A percentile compares a stretch with the other conserved stretches of the same genome.
These are phyloP conservation scores for Trichonephila clavata DNA, from an alignment of 1,140 invertebrate genomes.

Conservation along the genomic window DNA sequence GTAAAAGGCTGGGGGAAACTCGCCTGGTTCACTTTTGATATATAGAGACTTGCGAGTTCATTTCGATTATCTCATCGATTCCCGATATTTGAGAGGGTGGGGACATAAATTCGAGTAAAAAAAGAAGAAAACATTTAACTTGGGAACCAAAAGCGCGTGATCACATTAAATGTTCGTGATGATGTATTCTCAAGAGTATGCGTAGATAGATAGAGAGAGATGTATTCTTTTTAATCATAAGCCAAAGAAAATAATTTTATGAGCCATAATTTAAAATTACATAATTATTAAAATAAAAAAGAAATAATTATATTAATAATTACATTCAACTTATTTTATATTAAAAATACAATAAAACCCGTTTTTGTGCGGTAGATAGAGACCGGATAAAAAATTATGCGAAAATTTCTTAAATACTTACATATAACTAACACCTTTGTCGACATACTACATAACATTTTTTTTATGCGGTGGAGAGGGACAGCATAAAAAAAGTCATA, in stretches of 20 bases:
- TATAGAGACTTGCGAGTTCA: slow-evolving; percentile 10
- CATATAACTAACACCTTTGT: too few relatives aligned
- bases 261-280: too few relatives aligned
- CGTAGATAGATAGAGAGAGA: not conserved
- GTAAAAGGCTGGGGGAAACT: not conserved
- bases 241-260: not conserved
- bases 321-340: too few relatives aligned
- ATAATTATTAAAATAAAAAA: too few relatives aligned
- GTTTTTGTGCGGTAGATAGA: too few relatives aligned
- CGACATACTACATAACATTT: too few relatives aligned
- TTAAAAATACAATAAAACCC: too few relatives aligned
- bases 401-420: too few relatives aligned
- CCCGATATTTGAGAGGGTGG: slow-evolving; percentile 2
- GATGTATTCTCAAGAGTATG: not conserved
- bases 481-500: too few relatives aligned
- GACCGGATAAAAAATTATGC: too few relatives aligned
- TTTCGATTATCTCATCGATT: slow-evolving; percentile 21
- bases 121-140: slow-evolving; percentile 30
- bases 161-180: not conserved
- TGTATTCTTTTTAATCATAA: not conserved
- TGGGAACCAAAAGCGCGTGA: not conserved
- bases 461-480: too few relatives aligned
- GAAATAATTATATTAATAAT: too few relatives aligned
- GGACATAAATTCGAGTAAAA: not conserved
- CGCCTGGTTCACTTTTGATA: not conserved